Evolutionary conservation across 2,113 vertebrate species (phyloP).

Genomic region (Oreotrochilus melanogaster): DNA sequence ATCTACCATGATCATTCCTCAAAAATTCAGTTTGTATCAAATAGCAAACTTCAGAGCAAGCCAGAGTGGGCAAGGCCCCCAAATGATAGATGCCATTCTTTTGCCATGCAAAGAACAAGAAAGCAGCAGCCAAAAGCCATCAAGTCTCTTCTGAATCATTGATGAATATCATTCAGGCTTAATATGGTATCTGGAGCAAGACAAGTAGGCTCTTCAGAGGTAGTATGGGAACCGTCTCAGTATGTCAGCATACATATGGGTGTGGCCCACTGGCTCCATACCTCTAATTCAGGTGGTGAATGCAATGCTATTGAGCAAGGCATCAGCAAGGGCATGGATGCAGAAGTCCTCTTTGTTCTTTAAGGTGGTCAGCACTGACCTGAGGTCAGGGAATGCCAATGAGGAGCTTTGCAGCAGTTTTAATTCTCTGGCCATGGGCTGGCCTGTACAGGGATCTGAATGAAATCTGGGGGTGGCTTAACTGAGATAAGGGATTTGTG

Average conservation of each 20-base stretch:
- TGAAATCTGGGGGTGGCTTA: background rate
- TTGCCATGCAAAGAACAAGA: background rate
- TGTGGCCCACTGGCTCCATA: background rate
- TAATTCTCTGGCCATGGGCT: background rate
- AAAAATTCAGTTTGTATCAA: background rate
- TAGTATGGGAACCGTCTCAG: background rate
- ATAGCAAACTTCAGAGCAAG: background rate
- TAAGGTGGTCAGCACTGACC: fast-evolving
- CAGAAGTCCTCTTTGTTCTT: background rate
- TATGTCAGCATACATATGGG: background rate
- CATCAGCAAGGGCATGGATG: background rate
- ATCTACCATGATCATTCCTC: background rate
- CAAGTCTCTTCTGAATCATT: background rate
- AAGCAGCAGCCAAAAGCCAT: slow-evolving; percentile 6
- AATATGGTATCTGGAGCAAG: background rate
- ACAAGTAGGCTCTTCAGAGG: background rate
- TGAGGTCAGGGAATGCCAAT: background rate
- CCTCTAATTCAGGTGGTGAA: background rate
- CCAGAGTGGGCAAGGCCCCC: background rate
- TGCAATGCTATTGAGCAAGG: background rate
- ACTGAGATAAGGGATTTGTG: background rate
- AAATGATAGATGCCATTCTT: background rate
- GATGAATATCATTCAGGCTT: background rate
- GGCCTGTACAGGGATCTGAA: background rate
- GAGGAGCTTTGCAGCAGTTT: background rate